These are phyloP conservation scores for Phaethornis superciliosus DNA, from an alignment of 2,113 vertebrate species.

Conservation along the genomic window DNA sequence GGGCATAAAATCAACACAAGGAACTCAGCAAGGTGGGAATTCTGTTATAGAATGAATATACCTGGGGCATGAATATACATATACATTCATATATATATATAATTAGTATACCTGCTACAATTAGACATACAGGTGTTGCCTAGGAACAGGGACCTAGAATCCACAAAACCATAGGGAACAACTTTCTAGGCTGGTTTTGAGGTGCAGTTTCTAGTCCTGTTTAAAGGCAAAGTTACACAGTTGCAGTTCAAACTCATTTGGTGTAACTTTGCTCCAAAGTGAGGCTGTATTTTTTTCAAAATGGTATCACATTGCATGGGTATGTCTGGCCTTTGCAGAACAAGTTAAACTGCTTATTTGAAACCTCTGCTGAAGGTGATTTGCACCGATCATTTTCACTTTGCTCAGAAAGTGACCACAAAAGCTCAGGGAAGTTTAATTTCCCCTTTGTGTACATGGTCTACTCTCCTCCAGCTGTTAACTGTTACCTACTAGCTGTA, in stretches of 20 bases:
- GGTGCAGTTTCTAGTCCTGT: background rate
- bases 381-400: background rate
- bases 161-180: background rate
- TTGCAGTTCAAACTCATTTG: too few relatives aligned
- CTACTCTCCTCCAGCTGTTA: background rate
- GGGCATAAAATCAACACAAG: background rate
- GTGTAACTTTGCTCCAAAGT: background rate
- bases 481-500: background rate
- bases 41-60: background rate
- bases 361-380: background rate
- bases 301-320: too few relatives aligned
- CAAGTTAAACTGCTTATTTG: background rate
- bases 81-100: too few relatives aligned
- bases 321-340: background rate
- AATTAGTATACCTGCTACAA: background rate
- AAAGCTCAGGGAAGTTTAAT: background rate
- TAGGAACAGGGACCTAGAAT: background rate
- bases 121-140: background rate
- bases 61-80: background rate
- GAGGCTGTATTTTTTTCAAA: background rate
- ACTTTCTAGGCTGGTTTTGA: background rate
- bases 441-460: accelerated
- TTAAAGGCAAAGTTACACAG: background rate
- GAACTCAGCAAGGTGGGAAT: background rate
- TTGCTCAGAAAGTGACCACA: background rate